Evolutionary conservation across 2,797 vertebrate genomes (phyloP), one percentile per base, ranked within the genome.

Genomic region (Urocyon cinereoargenteus): DNA sequence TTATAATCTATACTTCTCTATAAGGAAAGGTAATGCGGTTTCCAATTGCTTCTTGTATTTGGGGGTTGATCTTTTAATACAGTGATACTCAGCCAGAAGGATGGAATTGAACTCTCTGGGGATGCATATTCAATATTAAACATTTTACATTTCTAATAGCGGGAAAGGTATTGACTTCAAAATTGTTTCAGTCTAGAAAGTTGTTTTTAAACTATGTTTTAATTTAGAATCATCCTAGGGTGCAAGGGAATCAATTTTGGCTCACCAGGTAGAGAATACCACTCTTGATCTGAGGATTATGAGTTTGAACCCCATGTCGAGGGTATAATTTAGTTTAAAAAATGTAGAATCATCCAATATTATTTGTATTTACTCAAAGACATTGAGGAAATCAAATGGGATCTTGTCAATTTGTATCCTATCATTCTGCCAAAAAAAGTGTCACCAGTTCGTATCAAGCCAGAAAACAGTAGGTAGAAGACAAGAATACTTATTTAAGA

Each of bases 301-400:
- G n/a, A 10, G 66, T 68, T 34, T 68, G 18, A 34, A n/a, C 28
- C 26, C 28, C 26, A 51, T 49, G 16, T 51, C 14, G 1, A 26
- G 45, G 40, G 26, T 51, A 51, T 45, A 51, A 51, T 77, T 77
- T 77, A 77, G n/a, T 28, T 77, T 15, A 77, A 77, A 77, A 51
- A 91, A 75, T 49, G 66, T 21, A 90, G 13, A 93, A 28, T 61
- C 77, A 55, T 66, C 31, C 95, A 89, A 45, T 15, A 34, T 68
- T 95, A n/a, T 66, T 94, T 86, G 66, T 68, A 91, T 62, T 96
- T 92, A 90, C 21, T 84, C 55, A 93, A 66, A 95, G 28, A 45
- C 84, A 81, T 19, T 61, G 59, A 92, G 21, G 57, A 90, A 62
- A 49, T 83, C 40, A 85, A 83, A 72, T 31, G 3, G 10, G 19